Evolutionary conservation across 2,113 vertebrate species (phyloP).

Genomic region (Megalops atlanticus): DNA sequence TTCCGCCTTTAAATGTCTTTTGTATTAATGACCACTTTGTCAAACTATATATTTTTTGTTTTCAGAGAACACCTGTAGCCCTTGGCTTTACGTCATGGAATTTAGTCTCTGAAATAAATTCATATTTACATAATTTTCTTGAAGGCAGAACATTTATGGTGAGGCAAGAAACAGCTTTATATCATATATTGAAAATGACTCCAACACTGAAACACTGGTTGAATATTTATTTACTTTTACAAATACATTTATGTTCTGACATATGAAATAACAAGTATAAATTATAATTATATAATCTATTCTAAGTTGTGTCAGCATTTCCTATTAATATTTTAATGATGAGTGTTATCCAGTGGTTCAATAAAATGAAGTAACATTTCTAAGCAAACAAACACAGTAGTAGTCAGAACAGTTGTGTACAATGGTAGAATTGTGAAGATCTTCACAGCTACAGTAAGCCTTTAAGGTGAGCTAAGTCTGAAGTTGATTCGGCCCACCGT

Average conservation of each 20-base stretch:
- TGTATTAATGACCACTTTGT: no score
- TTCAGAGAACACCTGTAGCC: no score
- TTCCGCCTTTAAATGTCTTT: no score
- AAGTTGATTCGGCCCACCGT: no score
- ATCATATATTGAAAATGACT: neutral
- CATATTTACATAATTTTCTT: no score
- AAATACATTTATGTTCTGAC: neutral
- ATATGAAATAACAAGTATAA: neutral
- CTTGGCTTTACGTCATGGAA: no score
- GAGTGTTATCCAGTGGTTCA: slow-evolving; percentile 14
- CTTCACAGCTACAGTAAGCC: slow-evolving; percentile 33
- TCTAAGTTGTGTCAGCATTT: neutral
- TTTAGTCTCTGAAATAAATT: no score
- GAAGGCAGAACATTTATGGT: no score
- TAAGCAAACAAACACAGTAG: slow-evolving; percentile 33
- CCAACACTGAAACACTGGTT: neutral
- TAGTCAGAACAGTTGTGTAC: slow-evolving; percentile 32
- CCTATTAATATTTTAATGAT: neutral
- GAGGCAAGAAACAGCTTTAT: neutral
- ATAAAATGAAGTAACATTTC: slow-evolving; percentile 38
- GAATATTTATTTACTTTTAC: neutral
- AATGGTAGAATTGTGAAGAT: slow-evolving; percentile 35
- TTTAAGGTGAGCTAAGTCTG: slow-evolving; percentile 34
- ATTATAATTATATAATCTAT: no score
- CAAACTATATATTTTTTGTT: no score